Conservation (phyloP, 2,113 vertebrate species). For the Nesoenas mayeri region DNA sequence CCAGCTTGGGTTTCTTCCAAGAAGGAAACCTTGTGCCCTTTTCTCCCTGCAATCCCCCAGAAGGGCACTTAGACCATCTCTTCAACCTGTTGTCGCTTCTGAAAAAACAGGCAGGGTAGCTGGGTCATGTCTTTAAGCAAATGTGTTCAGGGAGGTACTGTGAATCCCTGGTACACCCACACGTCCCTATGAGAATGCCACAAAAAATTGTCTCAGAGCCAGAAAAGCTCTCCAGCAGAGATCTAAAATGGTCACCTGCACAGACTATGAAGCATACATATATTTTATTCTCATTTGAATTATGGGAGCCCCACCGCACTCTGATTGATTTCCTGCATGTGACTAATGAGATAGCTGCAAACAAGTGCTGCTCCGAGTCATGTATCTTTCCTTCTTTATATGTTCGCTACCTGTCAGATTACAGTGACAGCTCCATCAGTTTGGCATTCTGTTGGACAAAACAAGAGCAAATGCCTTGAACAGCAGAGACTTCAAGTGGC, state of each 20-base stretch:
- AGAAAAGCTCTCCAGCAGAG: background rate
- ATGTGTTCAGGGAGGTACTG: background rate
- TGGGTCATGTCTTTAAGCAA: background rate
- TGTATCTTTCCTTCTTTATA: background rate
- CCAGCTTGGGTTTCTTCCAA: background rate
- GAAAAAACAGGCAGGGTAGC: background rate
- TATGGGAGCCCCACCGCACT: background rate
- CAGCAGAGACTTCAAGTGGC: background rate
- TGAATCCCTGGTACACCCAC: background rate
- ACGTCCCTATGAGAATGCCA: background rate
- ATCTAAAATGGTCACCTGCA: background rate
- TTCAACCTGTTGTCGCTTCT: accelerated
- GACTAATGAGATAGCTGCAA: background rate
- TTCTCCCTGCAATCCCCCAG: background rate
- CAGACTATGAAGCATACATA: background rate
- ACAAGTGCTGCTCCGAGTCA: background rate
- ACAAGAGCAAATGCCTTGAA: background rate
- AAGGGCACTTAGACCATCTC: background rate
- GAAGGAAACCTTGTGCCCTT: background rate
- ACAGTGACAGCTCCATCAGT: background rate
- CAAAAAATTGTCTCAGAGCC: background rate
- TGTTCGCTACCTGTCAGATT: background rate
- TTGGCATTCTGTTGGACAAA: background rate
- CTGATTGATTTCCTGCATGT: background rate
- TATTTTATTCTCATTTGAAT: background rate